Conservation (phyloP, 2,888 invertebrate genomes). For the Drosophila siamana region DNA sequence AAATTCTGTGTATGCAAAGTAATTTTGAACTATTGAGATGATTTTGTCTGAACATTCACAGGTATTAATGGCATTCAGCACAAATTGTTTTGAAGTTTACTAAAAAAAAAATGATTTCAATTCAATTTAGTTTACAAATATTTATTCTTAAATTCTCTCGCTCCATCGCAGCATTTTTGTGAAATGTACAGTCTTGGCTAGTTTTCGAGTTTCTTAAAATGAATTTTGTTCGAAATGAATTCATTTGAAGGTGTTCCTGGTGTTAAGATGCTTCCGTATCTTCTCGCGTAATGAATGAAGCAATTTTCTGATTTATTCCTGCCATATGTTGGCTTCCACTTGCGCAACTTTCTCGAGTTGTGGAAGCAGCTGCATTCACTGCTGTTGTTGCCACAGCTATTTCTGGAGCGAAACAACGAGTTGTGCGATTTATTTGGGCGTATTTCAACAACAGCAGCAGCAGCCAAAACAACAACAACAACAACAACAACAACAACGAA, state of each 20-base stretch:
- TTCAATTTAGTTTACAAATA: too few relatives aligned
- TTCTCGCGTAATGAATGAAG: not conserved
- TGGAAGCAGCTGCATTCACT: constrained; percentile 1
- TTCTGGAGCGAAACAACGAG: constrained; percentile 3
- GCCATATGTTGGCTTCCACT: constrained; percentile 13
- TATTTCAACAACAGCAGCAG: constrained; percentile 5
- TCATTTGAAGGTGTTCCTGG: not conserved
- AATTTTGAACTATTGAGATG: too few relatives aligned
- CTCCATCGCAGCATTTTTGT: too few relatives aligned
- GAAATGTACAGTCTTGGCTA: too few relatives aligned
- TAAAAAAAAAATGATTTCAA: too few relatives aligned
- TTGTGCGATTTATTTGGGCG: constrained; percentile 9
- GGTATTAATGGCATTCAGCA: too few relatives aligned
- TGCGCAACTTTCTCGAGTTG: constrained; percentile 2
- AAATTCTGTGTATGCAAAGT: too few relatives aligned
- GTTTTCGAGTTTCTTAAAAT: not conserved
- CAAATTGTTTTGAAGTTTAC: too few relatives aligned
- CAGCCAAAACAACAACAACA: not conserved
- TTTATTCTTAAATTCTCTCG: too few relatives aligned
- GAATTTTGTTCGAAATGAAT: not conserved
- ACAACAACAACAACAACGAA: constrained; percentile 10
- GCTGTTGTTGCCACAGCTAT: not conserved
- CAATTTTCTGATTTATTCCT: constrained; percentile 2
- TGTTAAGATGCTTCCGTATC: not conserved
- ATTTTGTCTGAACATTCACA: too few relatives aligned